Percentiles rank a stretch among this genome's conserved stretches.
Evolutionary conservation across 2,888 invertebrate species (phyloP).

Genomic region (Keiferia lycopersicella): DNA sequence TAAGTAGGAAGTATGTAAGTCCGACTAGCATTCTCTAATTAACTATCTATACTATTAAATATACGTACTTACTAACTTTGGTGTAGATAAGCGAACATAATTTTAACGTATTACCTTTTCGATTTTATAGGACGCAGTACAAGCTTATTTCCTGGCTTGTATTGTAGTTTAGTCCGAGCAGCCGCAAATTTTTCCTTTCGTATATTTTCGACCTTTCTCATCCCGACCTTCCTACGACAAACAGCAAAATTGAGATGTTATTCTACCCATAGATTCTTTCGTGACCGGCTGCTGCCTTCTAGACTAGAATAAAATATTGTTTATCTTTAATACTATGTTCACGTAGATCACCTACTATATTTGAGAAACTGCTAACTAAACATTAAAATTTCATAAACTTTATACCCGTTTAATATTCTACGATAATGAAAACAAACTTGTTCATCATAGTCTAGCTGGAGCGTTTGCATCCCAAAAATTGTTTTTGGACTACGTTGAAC

Average conservation of each 20-base stretch:
- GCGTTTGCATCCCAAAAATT: neutral
- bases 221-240: slow-evolving; percentile 36
- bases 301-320: slow-evolving; percentile 3
- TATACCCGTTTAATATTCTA: neutral
- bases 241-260: slow-evolving; percentile 29
- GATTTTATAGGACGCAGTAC: slow-evolving; percentile 1
- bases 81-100: too few relatives aligned
- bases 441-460: slow-evolving; percentile 7
- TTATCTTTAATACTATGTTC: neutral
- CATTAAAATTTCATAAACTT: slow-evolving; percentile 4
- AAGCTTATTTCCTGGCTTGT: neutral
- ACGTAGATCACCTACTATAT: neutral
- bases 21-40: too few relatives aligned
- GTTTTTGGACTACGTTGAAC: neutral
- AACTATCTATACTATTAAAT: too few relatives aligned
- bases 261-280: neutral
- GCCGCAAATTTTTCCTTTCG: slow-evolving; percentile 50
- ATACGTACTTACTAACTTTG: too few relatives aligned
- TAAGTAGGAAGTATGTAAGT: too few relatives aligned
- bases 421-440: slow-evolving; percentile 10
- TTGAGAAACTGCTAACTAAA: neutral
- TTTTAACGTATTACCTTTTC: neutral
- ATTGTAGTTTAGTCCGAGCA: slow-evolving; percentile 39
- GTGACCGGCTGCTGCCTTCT: neutral
- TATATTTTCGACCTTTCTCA: slow-evolving; percentile 41